These are phyloP conservation scores for Caenorhabditis japonica DNA, from an alignment of 2,888 invertebrate genomes.

Conservation along the genomic window DNA sequence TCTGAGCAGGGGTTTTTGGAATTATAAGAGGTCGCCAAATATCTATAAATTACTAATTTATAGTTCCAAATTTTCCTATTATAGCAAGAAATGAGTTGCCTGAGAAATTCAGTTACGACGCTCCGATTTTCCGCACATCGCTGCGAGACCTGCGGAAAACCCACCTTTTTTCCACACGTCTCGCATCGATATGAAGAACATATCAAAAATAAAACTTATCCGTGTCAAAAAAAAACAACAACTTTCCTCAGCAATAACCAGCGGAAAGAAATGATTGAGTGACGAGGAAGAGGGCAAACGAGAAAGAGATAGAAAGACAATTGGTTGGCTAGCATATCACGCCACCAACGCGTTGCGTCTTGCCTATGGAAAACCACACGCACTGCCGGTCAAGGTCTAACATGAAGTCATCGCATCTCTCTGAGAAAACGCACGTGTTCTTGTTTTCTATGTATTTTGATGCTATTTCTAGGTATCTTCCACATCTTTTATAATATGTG, in stretches of 20 bases:
- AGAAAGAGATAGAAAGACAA: conserved; percentile 42
- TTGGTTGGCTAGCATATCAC: conserved; percentile 49
- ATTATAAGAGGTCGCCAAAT: no score
- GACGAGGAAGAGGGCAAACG: conserved; percentile 31
- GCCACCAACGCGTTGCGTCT: conserved; percentile 46
- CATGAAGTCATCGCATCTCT: conserved; percentile 27
- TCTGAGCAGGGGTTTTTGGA: no score
- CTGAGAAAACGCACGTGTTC: conserved; percentile 1
- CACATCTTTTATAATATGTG: no score
- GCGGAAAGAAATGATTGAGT: conserved; percentile 22
- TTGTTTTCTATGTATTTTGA: neutral
- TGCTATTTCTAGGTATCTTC: no score
- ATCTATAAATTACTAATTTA: no score
- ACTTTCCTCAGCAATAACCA: neutral
- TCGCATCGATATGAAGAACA: no score
- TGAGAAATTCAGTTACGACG: no score
- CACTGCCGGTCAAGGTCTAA: conserved; percentile 54
- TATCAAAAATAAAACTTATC: neutral
- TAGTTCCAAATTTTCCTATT: no score
- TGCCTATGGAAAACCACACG: conserved; percentile 34
- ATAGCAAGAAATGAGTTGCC: no score
- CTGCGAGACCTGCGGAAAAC: no score
- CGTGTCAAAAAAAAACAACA: neutral
- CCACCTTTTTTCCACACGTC: no score
- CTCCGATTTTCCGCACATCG: no score